phyloP scores from a whole-genome alignment of 1,140 invertebrate genomes.

The Phthorimaea operculella region DNA sequence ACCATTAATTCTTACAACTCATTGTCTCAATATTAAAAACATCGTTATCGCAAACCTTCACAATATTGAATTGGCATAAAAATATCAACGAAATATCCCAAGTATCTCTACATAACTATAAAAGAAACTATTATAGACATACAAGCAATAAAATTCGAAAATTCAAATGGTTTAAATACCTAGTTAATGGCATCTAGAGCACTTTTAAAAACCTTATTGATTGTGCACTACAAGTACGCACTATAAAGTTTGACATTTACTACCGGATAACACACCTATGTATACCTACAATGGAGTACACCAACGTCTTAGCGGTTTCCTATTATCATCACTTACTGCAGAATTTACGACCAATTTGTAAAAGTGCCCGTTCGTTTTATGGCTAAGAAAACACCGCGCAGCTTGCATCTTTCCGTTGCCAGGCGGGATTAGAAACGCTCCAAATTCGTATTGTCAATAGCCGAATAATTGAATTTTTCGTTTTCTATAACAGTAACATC shows the following conservation, averaged over 20 bases:
- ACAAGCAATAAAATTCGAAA: too few species aligned
- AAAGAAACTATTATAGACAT: too few species aligned
- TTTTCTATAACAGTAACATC: slow-evolving; percentile 48
- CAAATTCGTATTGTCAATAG: slow-evolving; percentile 45
- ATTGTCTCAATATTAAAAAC: too few species aligned
- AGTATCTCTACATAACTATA: too few species aligned
- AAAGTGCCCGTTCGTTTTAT: slow-evolving; percentile 39
- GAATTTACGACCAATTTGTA: slow-evolving; percentile 57
- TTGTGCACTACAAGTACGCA: too few species aligned
- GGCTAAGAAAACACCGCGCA: slow-evolving; percentile 15
- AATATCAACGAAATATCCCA: too few species aligned
- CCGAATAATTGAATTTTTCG: slow-evolving; percentile 57
- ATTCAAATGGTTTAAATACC: too few species aligned
- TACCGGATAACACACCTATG: background rate
- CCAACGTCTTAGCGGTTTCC: slow-evolving; percentile 13
- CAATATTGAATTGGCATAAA: too few species aligned
- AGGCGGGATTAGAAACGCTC: slow-evolving; percentile 32
- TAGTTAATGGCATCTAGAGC: too few species aligned
- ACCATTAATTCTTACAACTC: too few species aligned
- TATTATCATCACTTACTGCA: slow-evolving; percentile 38
- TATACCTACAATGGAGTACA: slow-evolving; percentile 12
- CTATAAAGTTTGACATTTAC: slow-evolving; percentile 1
- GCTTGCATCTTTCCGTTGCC: slow-evolving; percentile 9
- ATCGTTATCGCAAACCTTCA: too few species aligned
- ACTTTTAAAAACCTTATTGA: too few species aligned